phyloP scores from a whole-genome alignment of 2,888 invertebrate genomes.

The Palloptera scutellata region DNA sequence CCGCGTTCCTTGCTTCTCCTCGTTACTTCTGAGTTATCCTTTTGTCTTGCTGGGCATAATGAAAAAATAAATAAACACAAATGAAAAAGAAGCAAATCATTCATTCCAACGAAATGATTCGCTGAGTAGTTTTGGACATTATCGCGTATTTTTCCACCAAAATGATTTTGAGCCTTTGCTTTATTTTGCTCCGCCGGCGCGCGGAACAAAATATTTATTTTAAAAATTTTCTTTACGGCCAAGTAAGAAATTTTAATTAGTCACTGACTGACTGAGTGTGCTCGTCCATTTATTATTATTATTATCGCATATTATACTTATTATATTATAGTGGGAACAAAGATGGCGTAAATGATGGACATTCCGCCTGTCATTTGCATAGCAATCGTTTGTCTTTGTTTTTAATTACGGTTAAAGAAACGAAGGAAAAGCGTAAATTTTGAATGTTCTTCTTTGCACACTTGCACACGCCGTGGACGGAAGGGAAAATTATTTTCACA shows the following conservation, averaged over 20 bases:
- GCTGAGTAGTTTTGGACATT: slow-evolving; percentile 41
- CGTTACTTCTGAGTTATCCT: background rate
- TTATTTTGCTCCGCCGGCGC: slow-evolving; percentile 35
- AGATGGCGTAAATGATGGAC: slow-evolving; percentile 48
- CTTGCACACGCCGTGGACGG: slow-evolving; percentile 22
- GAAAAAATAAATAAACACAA: background rate
- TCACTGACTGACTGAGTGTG: slow-evolving; percentile 29
- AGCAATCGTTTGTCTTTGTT: slow-evolving; percentile 54
- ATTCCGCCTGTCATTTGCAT: slow-evolving; percentile 61
- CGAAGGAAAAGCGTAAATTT: background rate
- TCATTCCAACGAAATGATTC: background rate
- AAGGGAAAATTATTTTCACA: slow-evolving; percentile 51
- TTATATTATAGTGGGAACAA: slow-evolving; percentile 27
- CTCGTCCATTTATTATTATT: background rate
- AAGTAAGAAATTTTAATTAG: slow-evolving; percentile 53
- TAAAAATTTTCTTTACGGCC: slow-evolving; percentile 25
- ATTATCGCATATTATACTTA: slow-evolving; percentile 13
- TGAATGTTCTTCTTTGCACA: slow-evolving; percentile 11
- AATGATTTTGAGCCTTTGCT: slow-evolving; percentile 40
- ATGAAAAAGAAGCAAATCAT: background rate
- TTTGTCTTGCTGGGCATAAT: background rate
- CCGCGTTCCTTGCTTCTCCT: background rate
- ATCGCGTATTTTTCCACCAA: slow-evolving; percentile 43
- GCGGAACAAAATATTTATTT: slow-evolving; percentile 43
- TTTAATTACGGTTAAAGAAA: slow-evolving; percentile 49